Evolutionary conservation across 2,797 vertebrate genomes (phyloP).

Genomic region (Hybognathus amarus): DNA sequence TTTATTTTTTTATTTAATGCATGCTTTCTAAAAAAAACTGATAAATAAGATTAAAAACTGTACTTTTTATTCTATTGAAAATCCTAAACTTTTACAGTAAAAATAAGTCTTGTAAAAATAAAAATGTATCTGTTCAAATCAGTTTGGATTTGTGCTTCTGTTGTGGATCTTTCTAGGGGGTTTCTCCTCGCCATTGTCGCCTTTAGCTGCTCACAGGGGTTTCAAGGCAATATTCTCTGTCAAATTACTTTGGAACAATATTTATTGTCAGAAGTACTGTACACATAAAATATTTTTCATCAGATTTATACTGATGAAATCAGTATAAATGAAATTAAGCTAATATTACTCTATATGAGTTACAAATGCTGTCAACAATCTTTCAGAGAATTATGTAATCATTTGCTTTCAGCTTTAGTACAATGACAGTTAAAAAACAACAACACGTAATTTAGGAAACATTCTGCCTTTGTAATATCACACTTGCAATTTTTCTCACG

Average conservation of each 20-base stretch:
- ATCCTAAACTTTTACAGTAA: background rate
- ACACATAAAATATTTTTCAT: background rate
- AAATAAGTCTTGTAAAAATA: background rate
- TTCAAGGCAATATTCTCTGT: background rate
- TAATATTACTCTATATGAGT: background rate
- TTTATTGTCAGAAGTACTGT: background rate
- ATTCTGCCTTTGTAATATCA: too few relatives aligned
- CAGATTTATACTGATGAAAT: too few relatives aligned
- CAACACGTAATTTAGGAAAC: too few relatives aligned
- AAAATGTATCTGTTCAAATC: background rate
- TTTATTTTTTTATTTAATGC: too few relatives aligned
- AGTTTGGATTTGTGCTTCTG: background rate
- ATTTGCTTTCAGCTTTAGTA: background rate
- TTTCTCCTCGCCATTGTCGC: background rate
- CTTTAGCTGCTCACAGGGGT: background rate
- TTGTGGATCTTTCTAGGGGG: background rate
- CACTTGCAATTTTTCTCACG: background rate
- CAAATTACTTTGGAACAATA: background rate
- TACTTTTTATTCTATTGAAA: background rate
- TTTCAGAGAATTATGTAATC: background rate
- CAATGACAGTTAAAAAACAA: background rate
- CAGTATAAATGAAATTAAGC: too few relatives aligned
- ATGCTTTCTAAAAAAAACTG: too few relatives aligned
- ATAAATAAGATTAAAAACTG: too few relatives aligned
- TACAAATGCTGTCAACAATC: background rate